Conservation (phyloP, 2,797 vertebrate genomes). For the Helostoma temminkii region DNA sequence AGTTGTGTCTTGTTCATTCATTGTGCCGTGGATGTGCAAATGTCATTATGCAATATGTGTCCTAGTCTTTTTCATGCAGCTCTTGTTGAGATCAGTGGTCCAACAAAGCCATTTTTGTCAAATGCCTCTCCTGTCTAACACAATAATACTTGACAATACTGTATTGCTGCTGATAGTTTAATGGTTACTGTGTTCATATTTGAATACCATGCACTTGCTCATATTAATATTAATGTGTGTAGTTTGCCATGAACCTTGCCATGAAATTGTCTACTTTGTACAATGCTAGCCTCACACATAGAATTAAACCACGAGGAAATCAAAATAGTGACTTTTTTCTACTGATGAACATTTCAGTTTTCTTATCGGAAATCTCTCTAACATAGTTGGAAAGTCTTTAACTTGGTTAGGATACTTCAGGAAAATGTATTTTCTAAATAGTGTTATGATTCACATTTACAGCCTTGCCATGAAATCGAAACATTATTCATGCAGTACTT, state of each 20-base stretch:
- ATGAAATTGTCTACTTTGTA: neutral
- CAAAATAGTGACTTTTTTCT: neutral
- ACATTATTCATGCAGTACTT: neutral
- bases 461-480: neutral
- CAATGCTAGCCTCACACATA: neutral
- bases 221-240: neutral
- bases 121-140: slow-evolving; percentile 13
- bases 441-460: neutral
- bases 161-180: slow-evolving; percentile 5
- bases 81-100: slow-evolving; percentile 51
- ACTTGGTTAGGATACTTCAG: neutral
- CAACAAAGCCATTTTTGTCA: slow-evolving; percentile 40
- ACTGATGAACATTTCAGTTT: neutral
- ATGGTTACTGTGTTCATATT: slow-evolving; percentile 27
- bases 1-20: slow-evolving; percentile 31
- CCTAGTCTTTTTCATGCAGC: slow-evolving; percentile 1
- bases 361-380: slow-evolving; percentile 10
- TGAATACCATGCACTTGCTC: slow-evolving; percentile 7
- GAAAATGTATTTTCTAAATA: neutral
- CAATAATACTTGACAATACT: slow-evolving; percentile 5
- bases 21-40: slow-evolving; percentile 36
- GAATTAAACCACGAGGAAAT: neutral
- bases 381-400: slow-evolving; percentile 3
- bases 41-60: slow-evolving; percentile 23
- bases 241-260: neutral